phyloP scores from a whole-genome alignment of 2,797 vertebrate genomes.

The Cyprinella venusta region DNA sequence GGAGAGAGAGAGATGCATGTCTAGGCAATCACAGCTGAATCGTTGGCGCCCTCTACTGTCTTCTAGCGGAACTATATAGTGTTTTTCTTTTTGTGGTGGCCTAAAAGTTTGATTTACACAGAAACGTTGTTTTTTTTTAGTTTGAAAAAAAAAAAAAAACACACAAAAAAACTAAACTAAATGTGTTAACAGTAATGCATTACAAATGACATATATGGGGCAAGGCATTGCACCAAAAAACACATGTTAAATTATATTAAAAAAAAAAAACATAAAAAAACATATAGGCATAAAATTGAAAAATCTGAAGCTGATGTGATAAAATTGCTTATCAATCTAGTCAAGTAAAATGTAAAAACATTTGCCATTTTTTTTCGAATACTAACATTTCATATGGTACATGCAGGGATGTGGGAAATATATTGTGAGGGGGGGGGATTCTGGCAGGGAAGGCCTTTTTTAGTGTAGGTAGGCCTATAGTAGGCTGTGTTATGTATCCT shows the following conservation, averaged over 20 bases:
- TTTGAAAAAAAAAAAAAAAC: too few relatives aligned
- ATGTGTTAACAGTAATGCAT: background rate
- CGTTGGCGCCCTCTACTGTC: conserved; percentile 14
- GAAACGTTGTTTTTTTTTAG: too few relatives aligned
- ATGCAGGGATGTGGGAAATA: too few relatives aligned
- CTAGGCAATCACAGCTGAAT: background rate
- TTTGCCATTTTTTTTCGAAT: background rate
- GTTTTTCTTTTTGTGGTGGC: background rate
- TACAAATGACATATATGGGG: background rate
- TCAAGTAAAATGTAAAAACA: background rate
- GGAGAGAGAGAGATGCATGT: fast-evolving
- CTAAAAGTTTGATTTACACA: background rate
- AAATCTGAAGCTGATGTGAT: background rate
- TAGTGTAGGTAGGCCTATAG: too few relatives aligned
- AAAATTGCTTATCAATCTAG: background rate
- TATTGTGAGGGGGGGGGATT: too few relatives aligned
- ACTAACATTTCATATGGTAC: background rate
- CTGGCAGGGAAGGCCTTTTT: too few relatives aligned
- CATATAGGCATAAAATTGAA: background rate
- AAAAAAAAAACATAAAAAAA: background rate
- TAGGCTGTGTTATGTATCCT: too few relatives aligned
- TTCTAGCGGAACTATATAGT: background rate
- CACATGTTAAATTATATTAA: background rate
- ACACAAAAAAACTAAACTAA: too few relatives aligned
- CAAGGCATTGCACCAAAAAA: background rate